Evolutionary conservation across 2,888 invertebrate species (phyloP).

Genomic region (Amaurobius ferox): DNA sequence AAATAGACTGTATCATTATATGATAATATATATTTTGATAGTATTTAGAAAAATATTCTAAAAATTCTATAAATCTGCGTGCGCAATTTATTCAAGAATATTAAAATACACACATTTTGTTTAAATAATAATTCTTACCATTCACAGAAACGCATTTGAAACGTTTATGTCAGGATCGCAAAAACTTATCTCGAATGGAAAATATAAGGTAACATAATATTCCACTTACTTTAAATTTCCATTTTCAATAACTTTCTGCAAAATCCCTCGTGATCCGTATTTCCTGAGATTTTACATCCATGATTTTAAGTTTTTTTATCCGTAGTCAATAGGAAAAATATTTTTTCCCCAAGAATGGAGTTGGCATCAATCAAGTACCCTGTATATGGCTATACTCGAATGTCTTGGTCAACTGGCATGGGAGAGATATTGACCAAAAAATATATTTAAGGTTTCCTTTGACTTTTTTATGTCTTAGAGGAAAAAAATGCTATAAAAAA

Average conservation of each 20-base stretch:
- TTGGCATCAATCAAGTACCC: neutral
- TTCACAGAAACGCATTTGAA: too few relatives aligned
- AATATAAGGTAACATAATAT: neutral
- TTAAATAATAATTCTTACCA: too few relatives aligned
- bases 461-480: neutral
- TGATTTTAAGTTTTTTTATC: neutral
- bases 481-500: neutral
- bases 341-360: neutral
- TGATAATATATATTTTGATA: too few relatives aligned
- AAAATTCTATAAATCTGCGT: too few relatives aligned
- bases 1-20: too few relatives aligned
- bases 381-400: neutral
- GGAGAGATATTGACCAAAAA: neutral
- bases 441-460: neutral
- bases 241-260: neutral
- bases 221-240: neutral
- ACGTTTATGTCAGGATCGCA: too few relatives aligned
- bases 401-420: constrained; percentile 2
- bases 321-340: neutral
- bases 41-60: too few relatives aligned
- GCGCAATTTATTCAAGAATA: too few relatives aligned
- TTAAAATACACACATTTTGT: too few relatives aligned
- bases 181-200: too few relatives aligned
- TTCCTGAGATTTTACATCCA: neutral
- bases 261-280: neutral